Base-by-base conservation (phyloP, 1,140 invertebrate species). In the Calephelis nemesis region DNA sequence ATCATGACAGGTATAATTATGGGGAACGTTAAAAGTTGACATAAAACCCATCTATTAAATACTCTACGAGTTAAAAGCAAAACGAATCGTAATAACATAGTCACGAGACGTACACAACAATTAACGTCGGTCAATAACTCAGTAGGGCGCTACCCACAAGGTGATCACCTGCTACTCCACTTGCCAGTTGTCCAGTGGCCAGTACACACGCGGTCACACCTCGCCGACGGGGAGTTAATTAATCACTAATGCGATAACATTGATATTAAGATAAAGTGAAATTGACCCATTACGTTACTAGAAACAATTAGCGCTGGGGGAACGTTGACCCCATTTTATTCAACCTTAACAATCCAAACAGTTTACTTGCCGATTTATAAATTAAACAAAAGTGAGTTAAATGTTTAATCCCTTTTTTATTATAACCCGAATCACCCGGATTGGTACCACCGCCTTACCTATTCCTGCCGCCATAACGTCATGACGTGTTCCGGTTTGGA, bases 191-290 rank as follows among this genome's bases (percentile, higher is more conserved):
- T 4, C 30, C 30, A 30, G 30, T 30, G 30, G 30, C 30, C 69
- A 69, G 62, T 54, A 60, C 62, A 50, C 69, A 68, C 54, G 74
- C 74, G 75, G 78, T 83, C 82, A 83, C 84, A 84, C 79, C 76
- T 81, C 80, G 78, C 69, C 73, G 77, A 71, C 78, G 73, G 74
- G 84, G 79, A 83, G n/a, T 83, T 83, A 81, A 87, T 87, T 88
- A 88, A 90, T 90, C 82, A 88, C 78, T 78, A 83, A 84, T 82
- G 76, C 80, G 84, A 86, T 84, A 84, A 79, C 76, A 76, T 63
- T 64, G 77, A 85, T 80, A 87, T 71, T 72, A 75, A 71, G 73
- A 84, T 82, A 83, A 81, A 75, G 69, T 79, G 65, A 77, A 82
- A 79, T 81, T 79, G 81, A 76, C 71, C 63, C 72, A 66, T 68